Evolutionary conservation across 2,888 invertebrate genomes (phyloP), one percentile per base, ranked within the genome.

Genomic region (Neelides folsomi): DNA sequence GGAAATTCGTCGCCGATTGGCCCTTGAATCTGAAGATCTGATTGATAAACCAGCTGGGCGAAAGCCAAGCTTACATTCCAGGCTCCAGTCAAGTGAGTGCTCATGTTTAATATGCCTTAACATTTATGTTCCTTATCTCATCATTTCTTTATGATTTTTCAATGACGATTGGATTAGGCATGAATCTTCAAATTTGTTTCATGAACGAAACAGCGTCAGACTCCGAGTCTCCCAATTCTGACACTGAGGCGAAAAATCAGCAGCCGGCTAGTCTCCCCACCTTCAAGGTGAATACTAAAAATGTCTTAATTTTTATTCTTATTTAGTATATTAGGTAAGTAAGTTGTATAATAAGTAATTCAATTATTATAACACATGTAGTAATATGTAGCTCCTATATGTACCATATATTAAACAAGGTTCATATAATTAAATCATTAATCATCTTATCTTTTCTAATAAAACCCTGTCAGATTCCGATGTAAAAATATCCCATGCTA

Each of bases 181-280:
- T 85, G 83, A 90, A 89, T 74, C 80, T 92, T 48, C 90, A 90
- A 76, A 89, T 93, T 67, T 92, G 92, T 76, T 92, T 90, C 73
- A 87, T 92, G 86, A 90, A 92, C 71, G 90, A 93, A 71, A 84
- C 85, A 51, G 83, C 83, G 55, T 86, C 85, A 48, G 86, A 87
- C 70, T 82, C 79, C 66, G 86, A 86, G 70, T 84, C 83, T 65
- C 82, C 82, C 60, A 77, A 77, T 59, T 83, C 82, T 51, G 85
- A 86, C 66, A 76, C 79, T 59, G 85, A 86, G 70, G 77, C 68
- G 68, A 60, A 52, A 49, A 53, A 56, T 53, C 59, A 58, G 52
- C 61, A 59, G 55, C 63, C 63, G 38, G 56, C 57, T 51, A 63
- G 63, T 63, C 60, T 63, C 53, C 63, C 63, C 51, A 58, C 56